Evolutionary conservation across 1,140 invertebrate species (phyloP), one percentile per base, ranked within the genome.

Genomic region (Saccostrea cuccullata): DNA sequence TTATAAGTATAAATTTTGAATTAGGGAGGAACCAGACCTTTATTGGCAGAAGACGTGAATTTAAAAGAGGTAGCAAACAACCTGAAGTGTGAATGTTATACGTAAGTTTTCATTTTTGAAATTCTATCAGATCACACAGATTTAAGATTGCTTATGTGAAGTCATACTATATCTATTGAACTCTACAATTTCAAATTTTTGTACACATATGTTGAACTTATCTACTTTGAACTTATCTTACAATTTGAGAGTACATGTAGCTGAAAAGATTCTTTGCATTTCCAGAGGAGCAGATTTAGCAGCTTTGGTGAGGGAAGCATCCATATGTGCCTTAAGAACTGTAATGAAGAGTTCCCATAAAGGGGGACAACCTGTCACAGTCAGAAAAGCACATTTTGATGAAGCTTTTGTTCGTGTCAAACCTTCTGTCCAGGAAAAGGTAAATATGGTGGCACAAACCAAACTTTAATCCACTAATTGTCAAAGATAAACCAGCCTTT

Each of bases 231-330:
- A 47, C 47, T 47, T 47, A 47, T 47, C 47, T 47, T 47, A 47
- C 47, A 47, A 8, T 47, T 47, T 47, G 47, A 47, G 5, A 8
- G 9, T n/a, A n/a, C n/a, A n/a, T n/a, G n/a, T 6, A 47, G 9
- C 17, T 6, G 13, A 64, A 64, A 64, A 20, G 0, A 4, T 1
- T 60, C 1, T 17, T 17, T 36, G 3, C 26, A 13, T 89, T 93
- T 93, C 84, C 91, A 96, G 95, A 2, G 98, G 98, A 85, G 98
- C 98, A 20, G 99, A 99, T 96, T 95, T 99, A 58, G 97, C 97
- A 23, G 97, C 98, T 36, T 95, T 99, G 36, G 96, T 98, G 0
- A 96, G 97, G 91, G 97, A 98, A 95, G 97, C 98, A 0, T 97
- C 97, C 0, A 96, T 97, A 86, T 96, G 97, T 92, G 96, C 97